Evolutionary conservation across 2,113 vertebrate species (phyloP).

Genomic region (Bos javanicus): DNA sequence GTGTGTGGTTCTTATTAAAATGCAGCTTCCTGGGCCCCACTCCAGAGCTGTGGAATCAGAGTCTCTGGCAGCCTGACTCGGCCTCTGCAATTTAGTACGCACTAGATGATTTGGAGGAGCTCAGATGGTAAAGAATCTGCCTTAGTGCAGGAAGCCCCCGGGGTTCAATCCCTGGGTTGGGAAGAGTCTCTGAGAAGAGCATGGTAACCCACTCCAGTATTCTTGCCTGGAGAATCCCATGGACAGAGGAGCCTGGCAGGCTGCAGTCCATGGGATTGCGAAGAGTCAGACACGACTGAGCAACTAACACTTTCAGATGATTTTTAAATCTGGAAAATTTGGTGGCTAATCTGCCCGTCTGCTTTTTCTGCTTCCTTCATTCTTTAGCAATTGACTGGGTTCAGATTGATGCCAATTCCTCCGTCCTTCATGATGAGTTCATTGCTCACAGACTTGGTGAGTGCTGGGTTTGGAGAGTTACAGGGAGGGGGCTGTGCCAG

Average conservation of each 20-base stretch:
- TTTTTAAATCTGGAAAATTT: neutral
- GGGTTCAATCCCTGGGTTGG: neutral
- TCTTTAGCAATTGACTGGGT: slow-evolving; percentile 97
- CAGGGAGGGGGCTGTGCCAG: neutral
- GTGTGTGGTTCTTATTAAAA: neutral
- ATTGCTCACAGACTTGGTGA: slow-evolving; percentile 96
- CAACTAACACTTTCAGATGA: neutral
- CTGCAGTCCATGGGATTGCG: neutral
- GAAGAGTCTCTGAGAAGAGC: neutral
- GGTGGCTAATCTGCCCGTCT: neutral
- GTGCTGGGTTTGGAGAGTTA: slow-evolving; percentile 63
- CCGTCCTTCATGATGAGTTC: slow-evolving; percentile 97
- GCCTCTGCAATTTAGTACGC: neutral
- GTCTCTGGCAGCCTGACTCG: neutral
- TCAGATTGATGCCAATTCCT: slow-evolving; percentile 98
- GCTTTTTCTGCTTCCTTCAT: neutral
- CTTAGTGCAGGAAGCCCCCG: neutral
- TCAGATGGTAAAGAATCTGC: neutral
- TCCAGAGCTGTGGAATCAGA: neutral
- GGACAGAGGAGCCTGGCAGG: neutral
- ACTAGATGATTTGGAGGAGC: neutral
- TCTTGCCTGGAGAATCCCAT: neutral
- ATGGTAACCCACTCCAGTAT: neutral
- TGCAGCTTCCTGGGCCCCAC: neutral
- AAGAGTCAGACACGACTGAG: neutral